Base-by-base conservation (phyloP, 2,888 invertebrate species). In the Acleris cristana region DNA sequence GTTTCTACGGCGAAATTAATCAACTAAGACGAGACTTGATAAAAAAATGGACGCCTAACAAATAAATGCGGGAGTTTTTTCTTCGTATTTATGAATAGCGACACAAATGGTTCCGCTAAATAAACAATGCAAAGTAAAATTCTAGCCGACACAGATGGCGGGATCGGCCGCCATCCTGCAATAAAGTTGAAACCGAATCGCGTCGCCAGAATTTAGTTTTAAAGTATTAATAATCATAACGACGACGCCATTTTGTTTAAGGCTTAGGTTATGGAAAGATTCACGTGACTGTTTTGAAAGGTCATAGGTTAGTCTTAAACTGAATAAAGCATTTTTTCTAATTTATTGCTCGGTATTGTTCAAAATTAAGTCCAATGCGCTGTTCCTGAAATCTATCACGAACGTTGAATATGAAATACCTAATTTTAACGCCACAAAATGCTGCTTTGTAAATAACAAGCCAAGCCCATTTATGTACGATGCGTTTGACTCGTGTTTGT, bases 141-240 rank as follows among this genome's bases (percentile, higher is more conserved):
- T 83, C 79, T 84, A 86, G 86, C 77, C 84, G 81, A 73, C 87
- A 81, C 90, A 90, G 83, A 89, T 91, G 91, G 85, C 73, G 76
- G 82, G 81, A 80, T 82, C 82, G 84, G 81, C 82, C 83, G 83
- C 81, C 81, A 79, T 80, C 79, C 81, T 82, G 82, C 76, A 83
- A 83, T 79, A 82, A 82, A 83, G 81, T 78, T 81, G 86, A 87
- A 89, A 90, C 88, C 86, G 78, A 85, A 85, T 85, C 84, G 84
- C 83, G 76, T 79, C 76, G 66, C 66, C 67, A 81, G 79, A 87
- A 85, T 87, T 90, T 85, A 40, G 40, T 12, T 40, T 40, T 40
- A 14, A 40, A 40, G 86, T 89, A 90, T 91, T 90, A 91, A 90
- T 91, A 91, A 91, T 89, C 85, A 85, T 86, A 88, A 82, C 85